These are phyloP conservation scores for Hypolimnas misippus DNA, from an alignment of 2,888 invertebrate genomes.

Conservation along the genomic window DNA sequence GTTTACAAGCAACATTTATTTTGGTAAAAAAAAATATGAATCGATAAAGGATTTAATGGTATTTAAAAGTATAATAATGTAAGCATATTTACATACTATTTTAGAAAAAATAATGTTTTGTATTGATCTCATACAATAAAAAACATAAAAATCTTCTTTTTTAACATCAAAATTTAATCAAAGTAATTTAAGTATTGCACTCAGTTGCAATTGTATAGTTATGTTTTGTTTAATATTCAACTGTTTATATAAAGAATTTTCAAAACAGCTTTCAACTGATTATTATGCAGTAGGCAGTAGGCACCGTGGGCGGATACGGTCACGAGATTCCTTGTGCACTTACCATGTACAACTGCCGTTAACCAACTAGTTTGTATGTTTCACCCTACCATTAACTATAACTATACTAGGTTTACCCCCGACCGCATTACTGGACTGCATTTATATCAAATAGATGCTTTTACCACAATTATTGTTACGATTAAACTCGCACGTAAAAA, in stretches of 20 bases:
- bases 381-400: slow-evolving; percentile 59
- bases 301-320: slow-evolving; percentile 49
- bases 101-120: too few relatives aligned
- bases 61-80: too few relatives aligned
- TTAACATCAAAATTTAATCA: too few relatives aligned
- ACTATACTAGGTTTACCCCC: slow-evolving; percentile 33
- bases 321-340: slow-evolving; percentile 70
- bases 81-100: too few relatives aligned
- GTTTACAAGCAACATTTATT: background rate
- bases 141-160: too few relatives aligned
- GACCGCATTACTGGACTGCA: slow-evolving; percentile 56
- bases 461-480: background rate
- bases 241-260: background rate
- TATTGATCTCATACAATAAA: too few relatives aligned
- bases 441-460: slow-evolving; percentile 50
- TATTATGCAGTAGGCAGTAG: slow-evolving; percentile 12
- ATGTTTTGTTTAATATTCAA: background rate
- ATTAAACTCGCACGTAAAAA: background rate
- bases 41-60: too few relatives aligned
- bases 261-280: slow-evolving; percentile 4
- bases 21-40: too few relatives aligned
- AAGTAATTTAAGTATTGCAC: too few relatives aligned
- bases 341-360: slow-evolving; percentile 68
- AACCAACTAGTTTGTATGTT: slow-evolving; percentile 55
- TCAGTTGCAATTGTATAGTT: background rate